phyloP scores from a whole-genome alignment of 2,888 invertebrate genomes.

The Eupsilia transversa region DNA sequence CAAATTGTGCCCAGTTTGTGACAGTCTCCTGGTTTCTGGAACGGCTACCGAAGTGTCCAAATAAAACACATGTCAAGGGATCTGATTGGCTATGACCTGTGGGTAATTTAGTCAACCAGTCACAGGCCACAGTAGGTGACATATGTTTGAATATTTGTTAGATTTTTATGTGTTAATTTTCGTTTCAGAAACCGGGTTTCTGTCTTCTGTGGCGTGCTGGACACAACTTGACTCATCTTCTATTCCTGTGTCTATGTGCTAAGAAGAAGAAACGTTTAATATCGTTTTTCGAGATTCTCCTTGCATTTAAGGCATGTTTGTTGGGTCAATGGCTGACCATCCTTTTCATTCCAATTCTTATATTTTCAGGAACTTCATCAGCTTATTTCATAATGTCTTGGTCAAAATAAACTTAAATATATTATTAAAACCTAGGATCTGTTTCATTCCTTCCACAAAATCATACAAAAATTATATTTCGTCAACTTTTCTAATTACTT shows the following conservation, averaged over 20 bases:
- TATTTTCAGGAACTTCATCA: background rate
- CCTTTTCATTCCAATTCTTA: background rate
- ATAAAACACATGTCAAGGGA: no score
- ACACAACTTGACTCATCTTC: background rate
- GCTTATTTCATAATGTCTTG: conserved; percentile 27
- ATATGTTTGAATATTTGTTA: background rate
- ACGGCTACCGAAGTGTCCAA: background rate
- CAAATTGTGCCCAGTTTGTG: background rate
- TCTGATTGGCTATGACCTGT: conserved; percentile 1
- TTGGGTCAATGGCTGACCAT: background rate
- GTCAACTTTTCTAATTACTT: conserved; percentile 52
- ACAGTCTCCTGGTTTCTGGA: background rate
- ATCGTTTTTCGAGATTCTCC: background rate
- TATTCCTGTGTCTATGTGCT: background rate
- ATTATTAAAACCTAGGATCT: conserved; percentile 54
- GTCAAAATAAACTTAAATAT: conserved; percentile 38
- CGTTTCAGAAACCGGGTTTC: no score
- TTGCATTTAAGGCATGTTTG: background rate
- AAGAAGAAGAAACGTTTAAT: background rate
- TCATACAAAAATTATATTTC: conserved; percentile 47
- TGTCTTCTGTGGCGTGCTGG: background rate
- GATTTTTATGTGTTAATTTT: background rate
- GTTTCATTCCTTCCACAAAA: conserved; percentile 58
- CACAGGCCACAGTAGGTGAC: background rate
- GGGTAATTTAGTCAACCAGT: no score